Conservation (phyloP, 1,140 invertebrate species). For the Protaetia brevitarsis region DNA sequence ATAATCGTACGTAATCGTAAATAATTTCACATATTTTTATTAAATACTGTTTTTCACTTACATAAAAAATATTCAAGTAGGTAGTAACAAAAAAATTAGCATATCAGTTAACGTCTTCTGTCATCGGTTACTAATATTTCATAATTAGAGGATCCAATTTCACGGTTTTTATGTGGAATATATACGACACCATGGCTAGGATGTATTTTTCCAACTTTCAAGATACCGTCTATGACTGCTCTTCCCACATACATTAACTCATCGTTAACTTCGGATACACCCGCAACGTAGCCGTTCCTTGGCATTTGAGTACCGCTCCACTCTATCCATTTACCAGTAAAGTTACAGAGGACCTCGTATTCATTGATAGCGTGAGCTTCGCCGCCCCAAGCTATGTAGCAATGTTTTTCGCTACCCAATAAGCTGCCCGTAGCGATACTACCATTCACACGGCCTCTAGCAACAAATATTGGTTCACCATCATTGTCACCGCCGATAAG, state of each 20-base stretch:
- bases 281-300: background rate
- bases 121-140: slow-evolving; percentile 4
- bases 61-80: too few relatives aligned
- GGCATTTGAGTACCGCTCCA: background rate
- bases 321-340: background rate
- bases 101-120: too few relatives aligned
- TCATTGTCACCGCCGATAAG: slow-evolving; percentile 69
- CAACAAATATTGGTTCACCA: slow-evolving; percentile 70
- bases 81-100: too few relatives aligned
- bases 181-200: background rate
- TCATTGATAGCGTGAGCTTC: slow-evolving; percentile 66
- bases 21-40: too few relatives aligned
- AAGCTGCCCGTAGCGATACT: slow-evolving; percentile 69
- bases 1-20: too few relatives aligned
- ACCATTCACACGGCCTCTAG: slow-evolving; percentile 64
- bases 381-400: slow-evolving; percentile 72
- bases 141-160: background rate
- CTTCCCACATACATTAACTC: background rate
- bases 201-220: slow-evolving; percentile 14
- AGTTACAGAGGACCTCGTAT: slow-evolving; percentile 63
- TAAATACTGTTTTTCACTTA: too few relatives aligned
- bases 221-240: background rate
- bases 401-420: slow-evolving; percentile 64
- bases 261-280: background rate
- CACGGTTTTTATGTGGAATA: background rate